These are phyloP conservation scores for Chroicocephalus ridibundus DNA, from an alignment of 2,113 vertebrate species.

Conservation along the genomic window DNA sequence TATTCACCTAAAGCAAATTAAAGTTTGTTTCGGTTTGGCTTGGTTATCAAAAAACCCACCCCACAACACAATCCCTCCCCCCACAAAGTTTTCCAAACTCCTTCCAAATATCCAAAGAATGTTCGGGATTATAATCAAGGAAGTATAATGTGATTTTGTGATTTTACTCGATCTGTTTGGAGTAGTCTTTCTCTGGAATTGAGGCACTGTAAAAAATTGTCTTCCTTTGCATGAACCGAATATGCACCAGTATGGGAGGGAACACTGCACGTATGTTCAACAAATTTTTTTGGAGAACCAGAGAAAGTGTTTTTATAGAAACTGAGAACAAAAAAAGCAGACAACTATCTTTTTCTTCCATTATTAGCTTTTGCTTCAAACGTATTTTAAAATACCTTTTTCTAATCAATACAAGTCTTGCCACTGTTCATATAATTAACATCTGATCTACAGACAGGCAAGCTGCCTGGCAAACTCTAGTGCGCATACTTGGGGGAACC, in stretches of 20 bases:
- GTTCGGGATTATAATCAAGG: not conserved
- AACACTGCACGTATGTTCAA: not conserved
- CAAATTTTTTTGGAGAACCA: not conserved
- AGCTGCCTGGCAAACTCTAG: not conserved
- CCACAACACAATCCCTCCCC: not conserved
- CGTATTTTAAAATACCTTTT: not conserved
- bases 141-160: not conserved
- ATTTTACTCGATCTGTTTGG: not conserved
- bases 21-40: not conserved
- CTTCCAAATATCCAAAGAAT: not conserved
- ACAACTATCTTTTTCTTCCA: not conserved
- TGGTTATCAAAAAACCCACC: not conserved
- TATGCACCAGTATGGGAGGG: not conserved
- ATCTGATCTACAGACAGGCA: not conserved
- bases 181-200: not conserved
- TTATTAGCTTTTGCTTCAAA: not conserved
- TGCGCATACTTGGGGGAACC: not conserved
- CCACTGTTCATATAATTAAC: not conserved
- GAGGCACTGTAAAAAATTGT: not conserved
- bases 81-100: not conserved
- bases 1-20: not conserved
- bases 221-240: not conserved
- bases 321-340: not conserved
- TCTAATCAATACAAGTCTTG: not conserved
- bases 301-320: not conserved